Base-by-base conservation (phyloP, 2,113 vertebrate species). In the Apaloderma vittatum region DNA sequence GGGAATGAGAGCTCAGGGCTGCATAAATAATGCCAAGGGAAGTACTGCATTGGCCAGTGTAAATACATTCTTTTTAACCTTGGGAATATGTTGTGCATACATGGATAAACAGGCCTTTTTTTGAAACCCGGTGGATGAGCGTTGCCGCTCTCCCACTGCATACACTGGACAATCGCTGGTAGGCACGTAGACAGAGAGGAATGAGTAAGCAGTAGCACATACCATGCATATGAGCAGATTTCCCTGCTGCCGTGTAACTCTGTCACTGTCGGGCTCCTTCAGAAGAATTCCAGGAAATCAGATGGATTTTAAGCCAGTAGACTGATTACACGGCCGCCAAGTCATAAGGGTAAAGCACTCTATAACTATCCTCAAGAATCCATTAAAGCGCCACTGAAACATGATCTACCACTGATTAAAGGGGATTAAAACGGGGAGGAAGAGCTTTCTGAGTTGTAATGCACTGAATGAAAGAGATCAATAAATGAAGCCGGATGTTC, bases 241-340 rank as follows among this genome's bases (percentile, higher is more conserved):
- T 94, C 54, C 61, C 70, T 78, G 45, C 48, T 80, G 59, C 6
- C 11, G 55, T 65, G 45, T 65, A 84, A 87, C 86, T 86, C 88
- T 84, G 52, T 81, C 90, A 61, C 76, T 84, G 37, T 27, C 2
- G 0, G 82, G 27, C 26, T 94, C 61, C 67, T 59, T 84, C 87
- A 92, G 94, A 80, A 86, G 75, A 93, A 97, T 94, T 93, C 86
- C 88, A 67, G 79, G 93, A 95, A 96, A 96, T 92, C 45, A 24
- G 76, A 83, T 74, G 86, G 46, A 71, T 93, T 95, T 94, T 74
- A 80, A 94, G 79, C 75, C 68, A 65, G 76, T 67, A 87, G 75
- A 83, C 61, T 79, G 74, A 90, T 92, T 72, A 86, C 32, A 93
- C 32, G 89, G 75, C 52, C 10, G 0, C 79, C 72, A 84, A 95